A percentile compares a stretch with the other conserved stretches of the same genome.
These are phyloP conservation scores for Sinosuthora webbiana DNA, from an alignment of 2,113 vertebrate species.

Conservation along the genomic window DNA sequence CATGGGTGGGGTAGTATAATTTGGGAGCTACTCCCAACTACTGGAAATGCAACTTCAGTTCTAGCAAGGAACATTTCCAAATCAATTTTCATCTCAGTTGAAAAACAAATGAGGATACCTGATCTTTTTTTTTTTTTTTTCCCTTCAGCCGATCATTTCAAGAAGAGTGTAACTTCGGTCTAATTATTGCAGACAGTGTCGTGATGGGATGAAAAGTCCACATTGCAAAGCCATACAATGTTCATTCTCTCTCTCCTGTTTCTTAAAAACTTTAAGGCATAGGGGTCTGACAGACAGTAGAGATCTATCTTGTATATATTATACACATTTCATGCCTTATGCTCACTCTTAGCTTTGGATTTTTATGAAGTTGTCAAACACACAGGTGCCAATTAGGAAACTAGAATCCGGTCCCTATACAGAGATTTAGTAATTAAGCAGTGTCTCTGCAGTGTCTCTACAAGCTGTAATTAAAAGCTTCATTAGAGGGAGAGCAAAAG, in stretches of 20 bases:
- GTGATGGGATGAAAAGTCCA: neutral
- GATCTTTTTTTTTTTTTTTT: neutral
- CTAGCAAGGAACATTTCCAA: conserved; percentile 23
- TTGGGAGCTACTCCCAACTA: conserved; percentile 57
- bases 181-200: neutral
- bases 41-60: conserved; percentile 51
- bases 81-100: neutral
- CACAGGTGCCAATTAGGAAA: conserved; percentile 66
- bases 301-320: neutral
- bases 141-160: neutral
- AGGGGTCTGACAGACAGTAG: neutral
- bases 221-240: neutral
- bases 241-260: neutral
- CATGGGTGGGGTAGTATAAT: conserved; percentile 56
- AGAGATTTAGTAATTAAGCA: conserved; percentile 72
- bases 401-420: conserved; percentile 61
- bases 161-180: neutral
- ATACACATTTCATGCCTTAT: neutral
- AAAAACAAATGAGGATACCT: conserved; percentile 1
- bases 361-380: conserved; percentile 44
- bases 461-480: conserved; percentile 73
- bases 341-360: neutral
- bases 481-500: conserved; percentile 53
- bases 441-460: conserved; percentile 14
- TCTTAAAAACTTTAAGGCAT: neutral